Conservation (phyloP, 1,140 invertebrate species). For the Trinorchestia longiramus region DNA sequence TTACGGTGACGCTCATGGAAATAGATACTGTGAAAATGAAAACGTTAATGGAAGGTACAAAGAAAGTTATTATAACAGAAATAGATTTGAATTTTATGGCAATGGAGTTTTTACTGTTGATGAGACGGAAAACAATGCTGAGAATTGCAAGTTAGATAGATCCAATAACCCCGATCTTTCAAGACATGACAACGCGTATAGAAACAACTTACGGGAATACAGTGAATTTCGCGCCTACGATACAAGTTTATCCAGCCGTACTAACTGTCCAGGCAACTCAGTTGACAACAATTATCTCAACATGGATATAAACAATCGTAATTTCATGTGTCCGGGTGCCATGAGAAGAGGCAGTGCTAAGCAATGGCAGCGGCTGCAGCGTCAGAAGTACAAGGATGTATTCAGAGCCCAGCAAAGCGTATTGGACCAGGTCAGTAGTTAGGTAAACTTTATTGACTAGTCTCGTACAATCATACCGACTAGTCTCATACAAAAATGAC, state of each 20-base stretch:
- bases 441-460: no score
- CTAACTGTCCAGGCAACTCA: background rate
- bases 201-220: background rate
- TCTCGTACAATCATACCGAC: background rate
- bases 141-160: background rate
- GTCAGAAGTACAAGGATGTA: background rate
- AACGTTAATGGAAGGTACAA: background rate
- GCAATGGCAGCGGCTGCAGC: conserved; percentile 12
- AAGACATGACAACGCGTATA: background rate
- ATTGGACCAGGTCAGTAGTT: background rate
- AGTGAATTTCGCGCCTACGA: background rate
- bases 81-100: background rate
- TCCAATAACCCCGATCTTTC: background rate
- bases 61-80: background rate
- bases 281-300: background rate
- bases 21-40: background rate
- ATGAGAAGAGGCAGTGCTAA: background rate
- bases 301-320: background rate
- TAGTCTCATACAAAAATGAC: no score
- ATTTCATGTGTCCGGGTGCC: background rate
- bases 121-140: background rate
- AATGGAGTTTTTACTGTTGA: background rate
- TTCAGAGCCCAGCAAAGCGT: conserved; percentile 18
- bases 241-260: background rate
- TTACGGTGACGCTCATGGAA: background rate